Percentiles rank a stretch among this genome's conserved stretches.
Conservation (phyloP, 2,797 vertebrate species). For the Gallinago stenura region DNA sequence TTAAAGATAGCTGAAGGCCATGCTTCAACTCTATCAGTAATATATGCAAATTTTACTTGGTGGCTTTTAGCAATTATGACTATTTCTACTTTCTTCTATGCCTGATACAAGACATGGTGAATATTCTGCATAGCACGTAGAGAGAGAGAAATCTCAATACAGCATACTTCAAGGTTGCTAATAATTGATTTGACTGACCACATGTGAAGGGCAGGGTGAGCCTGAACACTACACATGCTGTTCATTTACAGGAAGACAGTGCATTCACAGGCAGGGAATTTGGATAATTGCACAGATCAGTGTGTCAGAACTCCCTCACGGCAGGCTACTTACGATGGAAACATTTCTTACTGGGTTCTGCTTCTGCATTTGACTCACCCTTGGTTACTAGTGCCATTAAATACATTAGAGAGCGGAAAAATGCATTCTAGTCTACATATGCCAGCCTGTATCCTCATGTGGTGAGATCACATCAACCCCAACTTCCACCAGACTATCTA, state of each 20-base stretch:
- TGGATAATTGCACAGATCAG: not conserved
- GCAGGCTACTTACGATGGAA: not conserved
- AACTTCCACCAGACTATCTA: not conserved
- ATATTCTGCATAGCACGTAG: not conserved
- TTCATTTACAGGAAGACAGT: not conserved
- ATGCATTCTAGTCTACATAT: not conserved
- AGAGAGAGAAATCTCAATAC: not conserved
- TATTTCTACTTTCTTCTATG: not conserved
- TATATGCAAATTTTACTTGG: not conserved
- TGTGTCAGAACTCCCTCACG: not conserved
- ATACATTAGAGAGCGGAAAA: not conserved
- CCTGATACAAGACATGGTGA: not conserved
- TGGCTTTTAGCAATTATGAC: not conserved
- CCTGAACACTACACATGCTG: not conserved
- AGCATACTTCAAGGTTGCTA: not conserved
- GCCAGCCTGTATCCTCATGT: not conserved
- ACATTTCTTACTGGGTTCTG: not conserved
- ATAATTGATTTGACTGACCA: not conserved
- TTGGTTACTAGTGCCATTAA: not conserved
- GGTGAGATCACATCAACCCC: not conserved
- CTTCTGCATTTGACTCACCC: not conserved
- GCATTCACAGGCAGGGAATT: not conserved
- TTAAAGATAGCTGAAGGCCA: not conserved
- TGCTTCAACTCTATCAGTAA: not conserved
- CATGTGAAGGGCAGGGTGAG: not conserved